phyloP scores from a whole-genome alignment of 2,113 vertebrate genomes.

The Mirounga angustirostris region DNA sequence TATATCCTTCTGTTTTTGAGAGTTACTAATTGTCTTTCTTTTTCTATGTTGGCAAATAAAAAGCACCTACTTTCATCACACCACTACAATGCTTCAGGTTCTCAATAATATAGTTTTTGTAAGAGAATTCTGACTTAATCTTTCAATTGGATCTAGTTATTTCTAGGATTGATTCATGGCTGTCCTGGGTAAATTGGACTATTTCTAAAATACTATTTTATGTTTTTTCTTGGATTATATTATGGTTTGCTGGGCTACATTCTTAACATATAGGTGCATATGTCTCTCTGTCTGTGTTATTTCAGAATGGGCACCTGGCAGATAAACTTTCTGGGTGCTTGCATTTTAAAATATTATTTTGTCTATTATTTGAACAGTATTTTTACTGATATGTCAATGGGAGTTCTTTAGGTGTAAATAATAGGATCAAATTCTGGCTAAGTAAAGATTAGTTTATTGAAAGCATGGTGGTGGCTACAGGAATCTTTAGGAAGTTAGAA shows the following conservation, averaged over 20 bases:
- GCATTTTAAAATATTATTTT: conserved; percentile 23
- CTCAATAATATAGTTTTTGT: neutral
- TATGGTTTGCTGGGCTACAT: neutral
- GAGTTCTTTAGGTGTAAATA: neutral
- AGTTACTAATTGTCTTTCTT: neutral
- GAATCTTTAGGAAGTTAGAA: neutral
- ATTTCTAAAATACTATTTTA: neutral
- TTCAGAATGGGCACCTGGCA: neutral
- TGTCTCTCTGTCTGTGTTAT: neutral
- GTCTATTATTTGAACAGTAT: neutral
- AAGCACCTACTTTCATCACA: neutral
- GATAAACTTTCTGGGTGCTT: neutral
- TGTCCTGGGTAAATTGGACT: neutral
- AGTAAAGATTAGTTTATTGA: neutral
- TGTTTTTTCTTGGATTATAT: neutral
- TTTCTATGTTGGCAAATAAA: conserved; percentile 29
- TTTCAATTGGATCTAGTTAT: neutral
- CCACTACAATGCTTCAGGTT: neutral
- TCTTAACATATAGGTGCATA: neutral
- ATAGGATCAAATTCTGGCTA: neutral
- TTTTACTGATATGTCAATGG: neutral
- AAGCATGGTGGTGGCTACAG: neutral
- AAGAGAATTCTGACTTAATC: neutral
- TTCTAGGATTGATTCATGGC: neutral
- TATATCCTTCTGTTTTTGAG: neutral